A percentile compares a stretch with the other conserved stretches of the same genome.
phyloP scores from a whole-genome alignment of 2,797 vertebrate genomes.

The Macropodus opercularis region DNA sequence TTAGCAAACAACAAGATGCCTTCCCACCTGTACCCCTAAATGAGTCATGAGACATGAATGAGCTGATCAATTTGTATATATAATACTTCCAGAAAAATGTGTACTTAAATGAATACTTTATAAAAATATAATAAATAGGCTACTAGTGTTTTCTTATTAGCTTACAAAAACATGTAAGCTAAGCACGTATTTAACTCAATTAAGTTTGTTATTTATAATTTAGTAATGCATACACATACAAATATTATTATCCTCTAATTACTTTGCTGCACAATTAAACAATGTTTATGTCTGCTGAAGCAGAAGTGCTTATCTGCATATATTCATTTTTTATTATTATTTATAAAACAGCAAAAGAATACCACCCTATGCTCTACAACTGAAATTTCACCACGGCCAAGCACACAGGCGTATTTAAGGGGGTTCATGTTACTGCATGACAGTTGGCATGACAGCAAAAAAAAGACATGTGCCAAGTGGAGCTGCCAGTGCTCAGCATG shows the following conservation, averaged over 20 bases:
- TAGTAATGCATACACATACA: neutral
- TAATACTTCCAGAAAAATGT: slow-evolving; percentile 26
- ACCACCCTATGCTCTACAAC: slow-evolving; percentile 32
- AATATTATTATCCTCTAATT: slow-evolving; percentile 4
- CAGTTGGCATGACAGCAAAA: slow-evolving; percentile 78
- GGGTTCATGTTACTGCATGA: slow-evolving; percentile 77
- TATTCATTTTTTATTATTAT: slow-evolving; percentile 23
- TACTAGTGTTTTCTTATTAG: neutral
- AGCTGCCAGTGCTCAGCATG: slow-evolving; percentile 79
- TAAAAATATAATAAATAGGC: neutral
- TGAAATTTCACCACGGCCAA: slow-evolving; percentile 60
- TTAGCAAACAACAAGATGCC: slow-evolving; percentile 74
- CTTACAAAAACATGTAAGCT: neutral
- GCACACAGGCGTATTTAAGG: slow-evolving; percentile 67
- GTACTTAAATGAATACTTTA: slow-evolving; percentile 7
- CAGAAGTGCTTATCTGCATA: neutral
- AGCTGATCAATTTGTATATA: slow-evolving; percentile 44
- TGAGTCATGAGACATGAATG: slow-evolving; percentile 71
- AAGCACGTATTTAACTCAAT: neutral
- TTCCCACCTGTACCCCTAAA: slow-evolving; percentile 70
- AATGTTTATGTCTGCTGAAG: slow-evolving; percentile 7
- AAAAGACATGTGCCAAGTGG: slow-evolving; percentile 71
- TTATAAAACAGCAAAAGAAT: slow-evolving; percentile 39
- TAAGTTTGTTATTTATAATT: neutral
- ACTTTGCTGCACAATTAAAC: slow-evolving; percentile 10